Base-by-base conservation (phyloP, 2,888 invertebrate genomes). In the Dynastes maya region DNA sequence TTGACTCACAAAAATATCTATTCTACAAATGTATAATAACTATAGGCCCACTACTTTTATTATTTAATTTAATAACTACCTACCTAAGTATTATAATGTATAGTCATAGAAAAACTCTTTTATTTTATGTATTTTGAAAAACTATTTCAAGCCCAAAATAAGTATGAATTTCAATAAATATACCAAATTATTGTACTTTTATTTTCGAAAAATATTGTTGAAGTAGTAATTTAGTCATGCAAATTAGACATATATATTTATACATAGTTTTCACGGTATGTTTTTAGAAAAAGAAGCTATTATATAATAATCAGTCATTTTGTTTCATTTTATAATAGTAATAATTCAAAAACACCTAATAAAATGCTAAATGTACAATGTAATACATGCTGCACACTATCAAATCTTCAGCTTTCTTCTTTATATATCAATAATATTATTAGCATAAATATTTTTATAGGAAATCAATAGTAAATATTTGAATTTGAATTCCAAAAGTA, bases 31-130 rank as follows among this genome's bases (percentile, higher is more conserved):
- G 80, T 83, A 85, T 85, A 86, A 87, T 86, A 86, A 86, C 86
- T 86, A 87, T 86, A 88, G 87, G 87, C 87, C 87, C 86, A 86
- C 87, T 87, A 87, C 86, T 84, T 84, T 84, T 82, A 83, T 82
- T 84, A 82, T 83, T 84, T 85, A 85, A 85, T 85, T 86, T 84
- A 84, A 86, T 85, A 85, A 85, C 87, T 87, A 87, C 85, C 87
- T 87, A 87, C 82, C 85, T 88, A 87, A 85, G 84, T 85, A 84
- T 55, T 84, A 84, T 82, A 81, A 81, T 82, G 81, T 82, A 83
- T 81, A 80, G 82, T 82, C 81, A 81, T 81, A 81, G 79, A 79
- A 81, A 82, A 79, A 64, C 78, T 81, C 72, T 80, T 49, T 78
- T 78, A 72, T 68, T 45, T 68, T 13, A 51, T 67, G 61, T 70